Conservation (phyloP, 2,113 vertebrate species). For the Dasyprocta punctata region DNA sequence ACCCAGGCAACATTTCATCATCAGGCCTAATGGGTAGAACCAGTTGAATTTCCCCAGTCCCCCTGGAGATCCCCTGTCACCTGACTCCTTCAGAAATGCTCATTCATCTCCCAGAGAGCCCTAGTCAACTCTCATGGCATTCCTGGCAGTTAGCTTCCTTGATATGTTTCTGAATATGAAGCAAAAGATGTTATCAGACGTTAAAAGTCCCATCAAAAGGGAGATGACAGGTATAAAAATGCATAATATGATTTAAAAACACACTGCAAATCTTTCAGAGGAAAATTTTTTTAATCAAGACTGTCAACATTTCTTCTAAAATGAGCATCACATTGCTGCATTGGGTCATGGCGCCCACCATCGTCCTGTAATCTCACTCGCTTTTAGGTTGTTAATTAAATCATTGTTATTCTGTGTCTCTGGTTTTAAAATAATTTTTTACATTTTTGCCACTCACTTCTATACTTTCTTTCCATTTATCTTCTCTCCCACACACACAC, state of each 20-base stretch:
- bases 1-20: background rate
- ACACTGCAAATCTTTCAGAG: conserved; percentile 8
- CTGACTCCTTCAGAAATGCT: background rate
- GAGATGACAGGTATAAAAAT: background rate
- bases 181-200: background rate
- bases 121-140: background rate
- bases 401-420: background rate
- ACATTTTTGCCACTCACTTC: background rate
- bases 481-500: background rate
- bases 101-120: background rate
- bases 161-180: background rate
- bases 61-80: background rate
- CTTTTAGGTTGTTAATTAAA: background rate
- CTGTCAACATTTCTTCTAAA: background rate
- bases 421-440: background rate
- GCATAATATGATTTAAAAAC: background rate
- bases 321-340: background rate
- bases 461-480: background rate
- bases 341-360: background rate
- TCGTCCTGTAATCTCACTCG: background rate
- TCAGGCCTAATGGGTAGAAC: background rate
- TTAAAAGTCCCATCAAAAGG: background rate
- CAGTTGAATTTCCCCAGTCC: background rate
- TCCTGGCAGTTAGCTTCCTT: background rate
- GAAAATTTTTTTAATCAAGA: background rate